Evolutionary conservation across 2,888 invertebrate species (phyloP).

Genomic region (Patella ulyssiponensis): DNA sequence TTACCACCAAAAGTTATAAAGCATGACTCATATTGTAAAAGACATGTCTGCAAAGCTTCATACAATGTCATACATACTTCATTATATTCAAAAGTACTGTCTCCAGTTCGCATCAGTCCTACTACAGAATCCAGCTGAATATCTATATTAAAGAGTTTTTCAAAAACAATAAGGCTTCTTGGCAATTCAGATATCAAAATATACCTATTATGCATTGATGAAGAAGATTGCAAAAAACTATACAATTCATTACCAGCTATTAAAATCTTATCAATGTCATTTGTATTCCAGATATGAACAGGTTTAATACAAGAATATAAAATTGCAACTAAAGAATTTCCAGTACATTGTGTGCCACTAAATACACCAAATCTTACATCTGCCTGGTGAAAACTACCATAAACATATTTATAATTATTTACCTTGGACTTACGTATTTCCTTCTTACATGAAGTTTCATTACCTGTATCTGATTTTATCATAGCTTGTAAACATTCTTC

Average conservation of each 20-base stretch:
- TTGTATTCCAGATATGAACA: background rate
- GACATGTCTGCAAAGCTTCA: slow-evolving; percentile 1
- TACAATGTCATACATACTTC: background rate
- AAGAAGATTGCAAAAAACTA: background rate
- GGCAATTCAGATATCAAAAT: background rate
- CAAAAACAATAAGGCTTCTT: background rate
- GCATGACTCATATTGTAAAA: slow-evolving; percentile 4
- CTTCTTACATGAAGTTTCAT: too few species aligned
- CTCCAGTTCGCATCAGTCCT: background rate
- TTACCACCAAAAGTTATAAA: background rate
- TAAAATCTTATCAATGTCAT: background rate
- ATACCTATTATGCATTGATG: background rate
- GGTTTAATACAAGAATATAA: background rate
- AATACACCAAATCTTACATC: background rate
- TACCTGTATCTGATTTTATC: too few species aligned
- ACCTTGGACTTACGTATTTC: too few species aligned
- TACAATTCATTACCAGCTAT: background rate
- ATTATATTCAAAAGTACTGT: background rate
- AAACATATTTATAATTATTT: too few species aligned
- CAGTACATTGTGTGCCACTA: background rate
- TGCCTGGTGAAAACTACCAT: background rate
- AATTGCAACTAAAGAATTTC: background rate
- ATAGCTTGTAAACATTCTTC: too few species aligned
- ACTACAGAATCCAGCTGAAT: background rate
- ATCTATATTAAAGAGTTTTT: background rate